Evolutionary conservation across 2,888 invertebrate genomes (phyloP).

Genomic region (Drosophila subquinaria): DNA sequence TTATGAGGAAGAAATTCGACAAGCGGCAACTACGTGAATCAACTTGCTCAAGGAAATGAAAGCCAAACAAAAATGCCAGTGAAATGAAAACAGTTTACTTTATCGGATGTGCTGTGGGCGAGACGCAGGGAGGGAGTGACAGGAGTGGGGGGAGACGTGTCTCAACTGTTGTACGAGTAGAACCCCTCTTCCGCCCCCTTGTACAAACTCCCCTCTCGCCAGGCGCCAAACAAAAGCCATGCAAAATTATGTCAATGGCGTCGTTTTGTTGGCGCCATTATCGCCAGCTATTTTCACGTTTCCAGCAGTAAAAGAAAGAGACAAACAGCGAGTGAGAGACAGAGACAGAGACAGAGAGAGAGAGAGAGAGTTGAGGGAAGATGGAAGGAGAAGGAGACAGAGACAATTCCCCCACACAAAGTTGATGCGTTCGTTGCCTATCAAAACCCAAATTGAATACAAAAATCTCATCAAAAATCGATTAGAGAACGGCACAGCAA

Average conservation of each 20-base stretch:
- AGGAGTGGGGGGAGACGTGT: not conserved
- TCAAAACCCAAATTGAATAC: conserved; percentile 77
- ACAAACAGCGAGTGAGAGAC: not conserved
- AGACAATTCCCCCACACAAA: conserved; percentile 31
- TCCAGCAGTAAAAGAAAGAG: conserved; percentile 16
- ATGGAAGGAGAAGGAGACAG: not conserved
- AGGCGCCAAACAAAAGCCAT: conserved; percentile 58
- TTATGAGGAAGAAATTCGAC: conserved; percentile 28
- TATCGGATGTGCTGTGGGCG: conserved; percentile 25
- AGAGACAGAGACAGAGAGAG: not conserved
- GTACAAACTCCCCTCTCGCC: not conserved
- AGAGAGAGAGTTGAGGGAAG: not conserved
- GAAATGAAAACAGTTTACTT: conserved; percentile 49
- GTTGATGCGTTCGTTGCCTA: conserved; percentile 63
- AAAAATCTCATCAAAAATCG: conserved; percentile 80
- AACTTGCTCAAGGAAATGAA: conserved; percentile 58
- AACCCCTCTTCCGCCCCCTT: not conserved
- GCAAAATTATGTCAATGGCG: conserved; percentile 69
- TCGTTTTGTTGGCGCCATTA: conserved; percentile 55
- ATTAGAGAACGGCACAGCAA: conserved; percentile 61
- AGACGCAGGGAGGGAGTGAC: no score
- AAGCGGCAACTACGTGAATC: conserved; percentile 39
- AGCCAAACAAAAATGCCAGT: conserved; percentile 59
- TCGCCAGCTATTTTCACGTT: conserved; percentile 53
- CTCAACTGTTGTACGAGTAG: conserved; percentile 1